Evolutionary conservation across 2,113 vertebrate genomes (phyloP), one percentile per base, ranked within the genome.

Genomic region (Rissa tridactyla): DNA sequence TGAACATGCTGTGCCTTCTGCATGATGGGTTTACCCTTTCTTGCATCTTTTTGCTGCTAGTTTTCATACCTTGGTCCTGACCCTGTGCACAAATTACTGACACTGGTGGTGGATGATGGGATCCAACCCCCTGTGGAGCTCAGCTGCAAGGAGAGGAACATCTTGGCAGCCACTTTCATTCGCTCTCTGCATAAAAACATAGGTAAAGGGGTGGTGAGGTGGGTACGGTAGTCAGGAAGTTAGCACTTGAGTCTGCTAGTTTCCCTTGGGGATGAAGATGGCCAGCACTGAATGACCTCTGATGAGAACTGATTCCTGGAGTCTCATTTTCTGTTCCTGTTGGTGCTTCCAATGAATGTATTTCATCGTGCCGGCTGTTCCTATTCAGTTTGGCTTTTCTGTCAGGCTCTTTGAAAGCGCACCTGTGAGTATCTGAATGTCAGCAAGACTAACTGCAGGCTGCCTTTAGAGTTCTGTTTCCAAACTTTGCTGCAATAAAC

Each of bases 171-270:
- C 96, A 99, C 99, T 82, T 99, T 99, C 97, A 99, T 99, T 93
- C 99, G 99, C 76, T 99, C 99, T 82, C 98, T 99, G 72, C 99
- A 99, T 97, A 99, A 99, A 94, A 99, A 99, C 97, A 99, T 99
- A 81, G 99, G 99, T 99, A 98, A 98, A 98, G 51, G 49, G 60
- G 55, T 8, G 32, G 52, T 42, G 94, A 80, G 82, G 75, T 82
- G 66, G 88, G 95, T 87, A 47, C 46, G 58, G 51, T 23, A 93
- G 85, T 65, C 89, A 76, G 89, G 81, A 71, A 82, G 78, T 94
- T 95, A 86, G 86, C 32, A 62, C 70, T 80, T 77, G 32, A 82
- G 62, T 77, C 54, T 87, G 29, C 19, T 85, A 9, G 34, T 94
- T 94, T 73, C 34, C 46, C 20, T 54, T 47, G 60, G 75, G 16